Evolutionary conservation across 2,797 vertebrate species (phyloP), one percentile per base, ranked within the genome.

Genomic region (Peromyscus melanophrys): DNA sequence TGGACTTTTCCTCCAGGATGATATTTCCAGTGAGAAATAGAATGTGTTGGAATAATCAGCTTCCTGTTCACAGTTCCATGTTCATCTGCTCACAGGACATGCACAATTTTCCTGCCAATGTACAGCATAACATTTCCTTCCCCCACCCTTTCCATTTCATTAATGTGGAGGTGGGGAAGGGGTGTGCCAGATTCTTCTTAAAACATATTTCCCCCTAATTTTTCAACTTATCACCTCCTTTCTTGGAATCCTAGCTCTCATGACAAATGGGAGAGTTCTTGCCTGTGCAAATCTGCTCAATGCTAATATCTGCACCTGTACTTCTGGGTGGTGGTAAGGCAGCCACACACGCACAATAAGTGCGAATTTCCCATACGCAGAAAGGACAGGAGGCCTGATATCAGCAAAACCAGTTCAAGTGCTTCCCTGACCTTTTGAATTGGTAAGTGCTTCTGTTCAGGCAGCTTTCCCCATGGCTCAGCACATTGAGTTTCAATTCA

Each of bases 41-140:
- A 97, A 97, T 91, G 95, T 98, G 97, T 97, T 97, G 98, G 96
- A 98, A 98, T 98, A 98, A 98, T 98, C 98, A 97, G 97, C 96
- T 98, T 98, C 97, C 98, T 98, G 94, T 98, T 98, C 97, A 25
- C 98, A 98, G 96, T 97, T 97, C 98, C 97, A 96, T 98, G 97
- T 97, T 98, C 97, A 98, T 97, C 97, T 98, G 98, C 98, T 98
- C 98, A 96, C 97, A 98, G 98, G 98, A 98, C 98, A 98, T 2
- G 89, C 97, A 96, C 96, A 93, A 81, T 96, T 98, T 98, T 97
- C 96, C 97, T 98, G 98, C 98, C 98, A 98, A 98, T 19, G 91
- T 92, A 94, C 23, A 96, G 95, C 93, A 40, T 97, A 97, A 97
- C 98, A 98, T 98, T 98, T 98, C 89, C 91, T 97, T 97, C 95